Percentiles rank a stretch among this genome's conserved stretches.
Conservation (phyloP, 2,888 invertebrate species). For the Lasioglossum calceatum region DNA sequence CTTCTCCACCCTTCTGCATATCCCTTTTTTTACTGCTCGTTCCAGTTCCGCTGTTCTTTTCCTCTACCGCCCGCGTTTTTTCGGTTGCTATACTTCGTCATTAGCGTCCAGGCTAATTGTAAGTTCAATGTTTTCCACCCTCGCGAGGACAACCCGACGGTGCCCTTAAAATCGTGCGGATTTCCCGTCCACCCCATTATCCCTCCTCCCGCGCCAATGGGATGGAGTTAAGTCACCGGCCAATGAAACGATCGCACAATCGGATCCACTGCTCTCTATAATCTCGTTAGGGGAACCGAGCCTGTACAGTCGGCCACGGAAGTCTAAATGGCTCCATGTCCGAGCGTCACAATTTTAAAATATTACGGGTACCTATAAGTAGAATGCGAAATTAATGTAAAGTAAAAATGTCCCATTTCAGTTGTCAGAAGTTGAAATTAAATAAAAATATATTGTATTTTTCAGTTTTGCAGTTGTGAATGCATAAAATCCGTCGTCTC, state of each 20-base stretch:
- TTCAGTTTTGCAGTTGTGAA: background rate
- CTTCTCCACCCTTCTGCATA: background rate
- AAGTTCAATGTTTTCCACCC: background rate
- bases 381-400: background rate
- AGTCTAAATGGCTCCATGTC: background rate
- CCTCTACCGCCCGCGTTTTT: background rate
- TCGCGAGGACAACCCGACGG: background rate
- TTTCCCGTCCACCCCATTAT: background rate
- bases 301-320: background rate
- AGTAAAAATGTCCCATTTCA: background rate
- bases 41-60: slow-evolving; percentile 39
- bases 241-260: background rate
- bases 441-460: too few relatives aligned
- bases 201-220: background rate
- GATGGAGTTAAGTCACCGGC: background rate
- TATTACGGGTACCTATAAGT: background rate
- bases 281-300: background rate
- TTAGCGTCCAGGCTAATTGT: background rate
- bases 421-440: background rate
- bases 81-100: background rate
- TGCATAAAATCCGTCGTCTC: too few relatives aligned
- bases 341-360: background rate
- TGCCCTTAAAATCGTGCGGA: background rate
- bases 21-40: background rate
- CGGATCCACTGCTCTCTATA: background rate